Conservation (phyloP, 2,113 vertebrate species). For the Fregetta grallaria region DNA sequence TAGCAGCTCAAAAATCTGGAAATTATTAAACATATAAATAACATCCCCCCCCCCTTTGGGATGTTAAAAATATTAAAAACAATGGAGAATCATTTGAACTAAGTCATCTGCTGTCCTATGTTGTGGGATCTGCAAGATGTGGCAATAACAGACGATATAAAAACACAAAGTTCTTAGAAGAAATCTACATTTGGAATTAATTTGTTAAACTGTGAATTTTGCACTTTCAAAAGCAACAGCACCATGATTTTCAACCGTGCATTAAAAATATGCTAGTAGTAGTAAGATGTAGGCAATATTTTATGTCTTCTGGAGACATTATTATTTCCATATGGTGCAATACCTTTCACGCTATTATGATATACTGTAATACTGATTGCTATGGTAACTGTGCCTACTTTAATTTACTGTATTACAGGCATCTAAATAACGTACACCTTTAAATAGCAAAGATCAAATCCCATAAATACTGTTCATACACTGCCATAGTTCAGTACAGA, state of each 20-base stretch:
- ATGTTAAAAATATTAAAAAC: constrained; percentile 51
- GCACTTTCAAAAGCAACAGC: constrained; percentile 19
- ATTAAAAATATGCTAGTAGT: not conserved
- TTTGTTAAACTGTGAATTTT: constrained; percentile 46
- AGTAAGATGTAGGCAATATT: not conserved
- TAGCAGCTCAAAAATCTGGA: constrained; percentile 43
- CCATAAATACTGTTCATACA: not conserved
- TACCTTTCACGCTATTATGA: not conserved
- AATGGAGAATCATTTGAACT: constrained; percentile 48
- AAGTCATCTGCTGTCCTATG: constrained; percentile 30
- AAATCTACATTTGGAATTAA: constrained; percentile 54
- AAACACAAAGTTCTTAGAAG: constrained; percentile 45
- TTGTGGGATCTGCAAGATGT: constrained; percentile 52
- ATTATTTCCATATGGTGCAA: not conserved
- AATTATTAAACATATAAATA: constrained; percentile 57
- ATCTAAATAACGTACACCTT: not conserved
- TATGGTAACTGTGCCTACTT: not conserved
- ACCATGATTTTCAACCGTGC: not conserved
- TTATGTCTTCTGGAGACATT: not conserved
- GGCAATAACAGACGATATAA: not conserved
- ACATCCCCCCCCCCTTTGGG: not conserved
- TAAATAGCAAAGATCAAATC: not conserved
- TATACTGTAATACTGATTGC: not conserved
- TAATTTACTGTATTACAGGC: not conserved
- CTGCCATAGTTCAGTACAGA: not conserved